phyloP scores from a whole-genome alignment of 2,888 invertebrate species.

The Sarcophaga subvicina region DNA sequence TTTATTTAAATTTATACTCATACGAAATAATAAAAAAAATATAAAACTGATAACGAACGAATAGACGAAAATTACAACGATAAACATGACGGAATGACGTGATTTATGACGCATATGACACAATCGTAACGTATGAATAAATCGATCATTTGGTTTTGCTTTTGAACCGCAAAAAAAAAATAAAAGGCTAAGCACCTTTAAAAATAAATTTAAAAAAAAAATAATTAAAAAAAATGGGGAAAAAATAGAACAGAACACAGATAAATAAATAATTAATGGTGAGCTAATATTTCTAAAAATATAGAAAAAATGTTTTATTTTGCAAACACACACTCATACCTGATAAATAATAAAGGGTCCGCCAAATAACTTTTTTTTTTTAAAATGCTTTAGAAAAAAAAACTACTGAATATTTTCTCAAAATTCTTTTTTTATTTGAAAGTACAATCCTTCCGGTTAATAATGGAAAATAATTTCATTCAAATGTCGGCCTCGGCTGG shows the following conservation, averaged over 20 bases:
- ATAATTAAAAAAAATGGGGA: background rate
- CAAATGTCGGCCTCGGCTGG: no score
- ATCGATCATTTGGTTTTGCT: background rate
- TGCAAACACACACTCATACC: no score
- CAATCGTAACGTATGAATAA: conserved; percentile 8
- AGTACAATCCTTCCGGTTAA: no score
- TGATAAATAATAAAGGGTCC: no score
- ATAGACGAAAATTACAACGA: conserved; percentile 40
- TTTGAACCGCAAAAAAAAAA: background rate
- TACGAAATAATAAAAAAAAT: background rate
- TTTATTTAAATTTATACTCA: background rate
- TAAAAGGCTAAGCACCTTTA: background rate
- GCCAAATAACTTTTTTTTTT: no score
- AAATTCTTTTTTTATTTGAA: no score
- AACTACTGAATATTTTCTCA: no score
- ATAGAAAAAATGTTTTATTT: background rate
- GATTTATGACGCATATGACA: conserved; percentile 46
- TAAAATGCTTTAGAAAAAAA: no score
- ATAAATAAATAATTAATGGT: background rate
- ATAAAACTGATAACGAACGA: conserved; percentile 24
- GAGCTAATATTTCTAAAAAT: background rate
- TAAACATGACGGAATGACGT: conserved; percentile 42
- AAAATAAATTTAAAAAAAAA: no score
- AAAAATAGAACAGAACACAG: background rate
- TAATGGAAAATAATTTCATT: no score